These are phyloP conservation scores for Polia nebulosa DNA, from an alignment of 2,888 invertebrate genomes.

Conservation along the genomic window DNA sequence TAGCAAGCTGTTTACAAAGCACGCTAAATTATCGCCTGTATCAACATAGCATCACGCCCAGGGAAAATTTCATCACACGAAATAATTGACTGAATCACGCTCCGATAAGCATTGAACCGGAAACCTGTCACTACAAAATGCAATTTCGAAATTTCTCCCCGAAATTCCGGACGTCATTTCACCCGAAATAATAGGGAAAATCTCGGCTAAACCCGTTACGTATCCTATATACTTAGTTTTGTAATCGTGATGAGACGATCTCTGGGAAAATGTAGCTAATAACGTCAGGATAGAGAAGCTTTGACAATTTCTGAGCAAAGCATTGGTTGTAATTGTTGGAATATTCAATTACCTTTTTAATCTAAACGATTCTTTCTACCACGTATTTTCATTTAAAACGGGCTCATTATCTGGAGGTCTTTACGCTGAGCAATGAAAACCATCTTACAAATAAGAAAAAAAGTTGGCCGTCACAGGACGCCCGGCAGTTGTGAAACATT, in stretches of 20 bases:
- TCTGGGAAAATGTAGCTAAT: slow-evolving; percentile 1
- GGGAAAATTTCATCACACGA: slow-evolving; percentile 3
- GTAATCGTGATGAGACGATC: neutral
- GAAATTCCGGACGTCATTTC: slow-evolving; percentile 42
- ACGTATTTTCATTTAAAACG: neutral
- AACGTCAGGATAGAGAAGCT: neutral
- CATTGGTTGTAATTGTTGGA: neutral
- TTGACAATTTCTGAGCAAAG: neutral
- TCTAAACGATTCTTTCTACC: neutral
- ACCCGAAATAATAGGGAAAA: slow-evolving; percentile 40
- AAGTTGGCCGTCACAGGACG: no score
- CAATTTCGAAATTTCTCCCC: slow-evolving; percentile 34
- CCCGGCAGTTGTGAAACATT: no score
- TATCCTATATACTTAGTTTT: slow-evolving; percentile 8
- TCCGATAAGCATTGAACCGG: slow-evolving; percentile 12
- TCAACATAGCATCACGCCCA: neutral
- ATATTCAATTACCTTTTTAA: neutral
- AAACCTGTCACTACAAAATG: slow-evolving; percentile 37
- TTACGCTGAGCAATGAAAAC: no score
- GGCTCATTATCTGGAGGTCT: no score
- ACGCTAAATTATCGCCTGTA: neutral
- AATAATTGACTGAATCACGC: slow-evolving; percentile 20
- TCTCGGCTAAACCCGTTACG: slow-evolving; percentile 21
- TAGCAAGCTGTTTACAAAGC: neutral
- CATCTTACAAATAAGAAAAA: no score